Evolutionary conservation across 2,888 invertebrate species (phyloP).

Genomic region (Syrphus vitripennis): DNA sequence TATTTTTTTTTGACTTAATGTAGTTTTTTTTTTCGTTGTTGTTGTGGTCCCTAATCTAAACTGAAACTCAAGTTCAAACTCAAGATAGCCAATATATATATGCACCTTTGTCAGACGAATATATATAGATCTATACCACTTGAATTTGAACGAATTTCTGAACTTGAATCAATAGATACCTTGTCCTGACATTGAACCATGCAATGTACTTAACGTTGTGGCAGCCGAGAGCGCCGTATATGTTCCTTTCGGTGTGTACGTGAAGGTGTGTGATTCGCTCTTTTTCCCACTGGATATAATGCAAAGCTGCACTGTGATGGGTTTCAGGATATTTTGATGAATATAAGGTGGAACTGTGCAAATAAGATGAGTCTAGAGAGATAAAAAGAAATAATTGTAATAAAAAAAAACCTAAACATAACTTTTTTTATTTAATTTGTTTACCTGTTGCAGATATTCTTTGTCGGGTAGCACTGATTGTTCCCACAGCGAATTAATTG

Average conservation of each 20-base stretch:
- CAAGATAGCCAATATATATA: conserved; percentile 30
- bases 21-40: conserved; percentile 16
- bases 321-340: conserved; percentile 85
- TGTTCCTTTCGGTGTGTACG: conserved; percentile 86
- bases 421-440: neutral
- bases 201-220: conserved; percentile 79
- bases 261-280: conserved; percentile 92
- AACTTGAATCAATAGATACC: conserved; percentile 78
- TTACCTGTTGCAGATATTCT: conserved; percentile 92
- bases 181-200: conserved; percentile 78
- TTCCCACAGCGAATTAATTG: conserved; percentile 85
- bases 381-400: no score
- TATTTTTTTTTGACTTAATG: neutral
- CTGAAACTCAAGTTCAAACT: conserved; percentile 64
- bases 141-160: conserved; percentile 63
- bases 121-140: conserved; percentile 11
- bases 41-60: conserved; percentile 64
- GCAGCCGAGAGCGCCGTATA: conserved; percentile 78
- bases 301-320: conserved; percentile 88
- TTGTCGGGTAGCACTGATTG: conserved; percentile 92
- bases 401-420: neutral
- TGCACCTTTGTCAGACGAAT: neutral
- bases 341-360: conserved; percentile 92
- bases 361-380: conserved; percentile 91
- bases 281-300: conserved; percentile 93